Conservation (phyloP, 2,888 invertebrate species). For the Hofmannophila pseudospretella region DNA sequence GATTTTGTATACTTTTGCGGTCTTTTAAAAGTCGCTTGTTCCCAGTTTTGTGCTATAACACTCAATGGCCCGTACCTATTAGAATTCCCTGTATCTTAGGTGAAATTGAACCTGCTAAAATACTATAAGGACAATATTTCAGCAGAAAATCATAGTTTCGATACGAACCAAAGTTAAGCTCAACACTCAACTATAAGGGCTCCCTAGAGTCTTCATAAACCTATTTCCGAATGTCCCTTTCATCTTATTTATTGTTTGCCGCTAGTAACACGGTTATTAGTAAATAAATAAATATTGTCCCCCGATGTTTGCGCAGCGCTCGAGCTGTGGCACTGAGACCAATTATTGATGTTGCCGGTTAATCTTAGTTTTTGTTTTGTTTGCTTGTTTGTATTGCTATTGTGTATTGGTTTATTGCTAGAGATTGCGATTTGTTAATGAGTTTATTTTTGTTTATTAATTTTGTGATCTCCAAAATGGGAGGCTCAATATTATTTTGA, state of each 20-base stretch:
- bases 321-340: slow-evolving; percentile 47
- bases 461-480: too few relatives aligned
- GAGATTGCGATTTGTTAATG: slow-evolving; percentile 15
- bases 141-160: too few relatives aligned
- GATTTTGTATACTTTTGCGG: too few relatives aligned
- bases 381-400: slow-evolving; percentile 33
- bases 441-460: neutral
- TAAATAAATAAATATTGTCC: slow-evolving; percentile 74
- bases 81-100: too few relatives aligned
- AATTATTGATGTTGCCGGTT: slow-evolving; percentile 58
- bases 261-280: slow-evolving; percentile 63
- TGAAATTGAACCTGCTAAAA: too few relatives aligned
- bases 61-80: too few relatives aligned
- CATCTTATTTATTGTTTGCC: slow-evolving; percentile 70
- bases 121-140: too few relatives aligned
- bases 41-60: too few relatives aligned
- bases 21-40: too few relatives aligned
- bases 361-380: slow-evolving; percentile 56
- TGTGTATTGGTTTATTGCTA: slow-evolving; percentile 31
- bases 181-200: slow-evolving; percentile 24
- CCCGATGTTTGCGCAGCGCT: slow-evolving; percentile 61
- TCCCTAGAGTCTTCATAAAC: slow-evolving; percentile 68
- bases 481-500: too few relatives aligned
- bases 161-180: neutral
- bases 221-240: slow-evolving; percentile 68